phyloP scores from a whole-genome alignment of 2,113 vertebrate genomes.

The Rafetus swinhoei region DNA sequence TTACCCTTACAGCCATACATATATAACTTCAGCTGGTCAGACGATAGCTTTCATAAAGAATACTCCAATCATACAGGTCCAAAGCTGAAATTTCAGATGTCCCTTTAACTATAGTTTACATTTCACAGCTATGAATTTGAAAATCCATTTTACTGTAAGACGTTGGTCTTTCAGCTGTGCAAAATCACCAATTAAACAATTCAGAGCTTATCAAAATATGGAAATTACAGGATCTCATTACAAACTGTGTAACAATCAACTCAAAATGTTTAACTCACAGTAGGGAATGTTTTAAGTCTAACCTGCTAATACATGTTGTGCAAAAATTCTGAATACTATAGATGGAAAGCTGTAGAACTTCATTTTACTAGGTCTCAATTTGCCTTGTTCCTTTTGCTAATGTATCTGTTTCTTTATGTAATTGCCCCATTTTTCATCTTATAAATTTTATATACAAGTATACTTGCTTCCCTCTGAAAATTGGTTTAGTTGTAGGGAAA shows the following conservation, averaged over 20 bases:
- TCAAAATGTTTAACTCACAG: background rate
- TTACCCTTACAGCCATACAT: background rate
- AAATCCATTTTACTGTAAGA: conserved; percentile 40
- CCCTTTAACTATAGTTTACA: background rate
- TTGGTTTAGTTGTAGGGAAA: conserved; percentile 3
- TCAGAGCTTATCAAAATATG: background rate
- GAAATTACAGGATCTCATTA: background rate
- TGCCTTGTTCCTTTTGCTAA: background rate
- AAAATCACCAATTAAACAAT: background rate
- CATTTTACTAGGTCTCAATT: background rate
- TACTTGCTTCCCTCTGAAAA: background rate
- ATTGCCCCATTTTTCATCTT: background rate
- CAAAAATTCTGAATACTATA: background rate
- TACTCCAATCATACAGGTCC: background rate
- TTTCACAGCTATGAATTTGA: background rate
- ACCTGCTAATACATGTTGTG: background rate
- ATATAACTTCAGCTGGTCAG: background rate
- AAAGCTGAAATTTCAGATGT: conserved; percentile 19
- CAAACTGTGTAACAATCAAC: background rate
- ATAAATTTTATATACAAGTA: background rate
- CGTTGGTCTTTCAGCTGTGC: conserved; percentile 13
- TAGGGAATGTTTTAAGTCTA: background rate
- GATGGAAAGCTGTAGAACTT: rapidly evolving
- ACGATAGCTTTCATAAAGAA: background rate
- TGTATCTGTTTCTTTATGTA: background rate